These are phyloP conservation scores for Vannuccia rotundouncinata DNA, from an alignment of 2,888 invertebrate species.

Conservation along the genomic window DNA sequence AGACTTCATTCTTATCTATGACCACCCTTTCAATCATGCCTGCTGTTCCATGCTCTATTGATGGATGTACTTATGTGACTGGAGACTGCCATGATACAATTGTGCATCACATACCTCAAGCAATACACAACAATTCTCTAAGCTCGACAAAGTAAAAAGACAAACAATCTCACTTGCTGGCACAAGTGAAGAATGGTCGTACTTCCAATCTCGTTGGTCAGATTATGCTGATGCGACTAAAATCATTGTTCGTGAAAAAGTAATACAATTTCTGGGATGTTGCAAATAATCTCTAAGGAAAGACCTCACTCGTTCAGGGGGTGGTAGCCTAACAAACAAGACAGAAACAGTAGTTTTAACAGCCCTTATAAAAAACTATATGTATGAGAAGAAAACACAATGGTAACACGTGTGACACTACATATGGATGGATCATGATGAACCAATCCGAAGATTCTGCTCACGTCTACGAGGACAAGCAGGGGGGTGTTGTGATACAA, in stretches of 20 bases:
- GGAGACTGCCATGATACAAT: no score
- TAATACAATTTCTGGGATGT: not conserved
- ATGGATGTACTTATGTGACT: no score
- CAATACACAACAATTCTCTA: no score
- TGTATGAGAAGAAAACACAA: not conserved
- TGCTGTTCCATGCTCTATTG: no score
- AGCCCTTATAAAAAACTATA: not conserved
- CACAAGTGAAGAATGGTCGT: not conserved
- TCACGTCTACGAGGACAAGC: not conserved
- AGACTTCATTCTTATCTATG: no score
- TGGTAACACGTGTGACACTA: not conserved
- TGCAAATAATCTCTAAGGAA: not conserved
- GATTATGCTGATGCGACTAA: not conserved
- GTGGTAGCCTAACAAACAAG: not conserved
- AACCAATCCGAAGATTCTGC: not conserved
- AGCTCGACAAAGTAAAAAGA: no score
- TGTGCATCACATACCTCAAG: no score
- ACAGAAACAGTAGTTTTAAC: not conserved
- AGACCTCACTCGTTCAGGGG: not conserved
- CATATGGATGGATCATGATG: not conserved
- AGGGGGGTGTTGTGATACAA: not conserved
- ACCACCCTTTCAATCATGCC: no score
- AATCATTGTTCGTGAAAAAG: not conserved
- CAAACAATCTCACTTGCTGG: no score
- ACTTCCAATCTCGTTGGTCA: not conserved